Percentiles rank a stretch among this genome's conserved stretches.
phyloP scores from a whole-genome alignment of 2,888 invertebrate species.

The Drosophila planitibia region DNA sequence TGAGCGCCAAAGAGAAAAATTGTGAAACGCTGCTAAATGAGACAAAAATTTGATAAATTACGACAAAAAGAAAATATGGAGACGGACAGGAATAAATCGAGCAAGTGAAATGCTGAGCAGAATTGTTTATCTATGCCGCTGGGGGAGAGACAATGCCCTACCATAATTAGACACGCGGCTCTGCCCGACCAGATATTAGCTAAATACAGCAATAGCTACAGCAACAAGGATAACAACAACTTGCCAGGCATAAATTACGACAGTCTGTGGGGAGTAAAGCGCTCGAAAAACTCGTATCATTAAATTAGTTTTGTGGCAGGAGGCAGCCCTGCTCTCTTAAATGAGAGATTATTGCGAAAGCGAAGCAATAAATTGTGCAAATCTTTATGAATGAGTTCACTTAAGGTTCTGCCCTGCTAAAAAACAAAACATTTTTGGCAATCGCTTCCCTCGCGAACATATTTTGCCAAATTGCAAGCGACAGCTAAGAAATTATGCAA shows the following conservation, averaged over 20 bases:
- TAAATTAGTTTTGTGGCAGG: constrained; percentile 68
- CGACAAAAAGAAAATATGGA: constrained; percentile 6
- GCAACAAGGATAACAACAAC: background rate
- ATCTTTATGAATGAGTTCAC: constrained; percentile 73
- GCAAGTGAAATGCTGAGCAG: constrained; percentile 23
- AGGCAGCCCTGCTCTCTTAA: constrained; percentile 39
- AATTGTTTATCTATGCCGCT: constrained; percentile 50
- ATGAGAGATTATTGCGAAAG: constrained; percentile 74
- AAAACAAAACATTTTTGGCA: constrained; percentile 1
- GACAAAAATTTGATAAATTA: constrained; percentile 77
- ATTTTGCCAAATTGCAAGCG: background rate
- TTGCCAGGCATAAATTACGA: constrained; percentile 51
- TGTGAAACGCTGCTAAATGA: constrained; percentile 61
- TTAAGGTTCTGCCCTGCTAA: constrained; percentile 28
- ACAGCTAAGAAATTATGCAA: constrained; percentile 16
- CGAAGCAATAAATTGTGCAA: constrained; percentile 69
- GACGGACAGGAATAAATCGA: constrained; percentile 27
- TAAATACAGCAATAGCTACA: constrained; percentile 11
- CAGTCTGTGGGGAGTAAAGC: constrained; percentile 43
- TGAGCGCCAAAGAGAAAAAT: constrained; percentile 53
- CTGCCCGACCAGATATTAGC: constrained; percentile 49
- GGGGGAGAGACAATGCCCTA: constrained; percentile 33
- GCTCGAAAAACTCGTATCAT: constrained; percentile 63
- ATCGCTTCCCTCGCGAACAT: constrained; percentile 2
- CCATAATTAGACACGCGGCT: constrained; percentile 74